Base-by-base conservation (phyloP, 2,888 invertebrate genomes). In the Agrilus mali region DNA sequence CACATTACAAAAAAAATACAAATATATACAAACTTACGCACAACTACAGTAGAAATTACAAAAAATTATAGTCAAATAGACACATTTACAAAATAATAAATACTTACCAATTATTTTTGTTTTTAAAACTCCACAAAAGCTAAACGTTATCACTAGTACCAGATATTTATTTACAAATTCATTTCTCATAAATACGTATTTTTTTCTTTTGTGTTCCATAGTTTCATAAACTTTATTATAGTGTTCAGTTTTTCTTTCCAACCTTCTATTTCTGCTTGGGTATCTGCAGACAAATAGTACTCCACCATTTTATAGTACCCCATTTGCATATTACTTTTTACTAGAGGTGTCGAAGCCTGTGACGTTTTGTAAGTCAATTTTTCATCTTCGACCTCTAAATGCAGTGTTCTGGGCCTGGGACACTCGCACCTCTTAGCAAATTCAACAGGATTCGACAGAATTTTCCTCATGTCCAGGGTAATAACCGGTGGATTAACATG, bases 231-330 rank as follows among this genome's bases (percentile, higher is more conserved):
- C 7, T 16, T 27, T n/a, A 44, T 15, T 27, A 44, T 36, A 10
- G 44, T 42, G 17, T 39, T 47, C 8, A 47, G n/a, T 20, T 22
- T 33, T 13, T 53, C 47, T 41, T 68, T 55, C 75, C 75, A 75
- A 37, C 58, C 58, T 14, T 58, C 50, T 12, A 72, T 59, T 42
- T 74, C 72, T 4, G 55, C 47, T 39, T 61, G 63, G n/a, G 61
- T 68, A 43, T 74, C 74, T 14, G 68, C 67, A 1, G 68, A 64
- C 50, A 75, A 64, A 44, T 66, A 66, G 50, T 60, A 60, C 35
- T 61, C 63, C 46, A 53, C 44, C 27, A 51, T 27, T 38, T 42
- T 40, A 12, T 45, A 12, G n/a, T 43, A 45, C 7, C 44, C 36
- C 31, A 52, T 49, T 46, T 54, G 37, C 22, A 20, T 54, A 34